Conservation (phyloP, 2,113 vertebrate genomes). For the Sprattus sprattus region DNA sequence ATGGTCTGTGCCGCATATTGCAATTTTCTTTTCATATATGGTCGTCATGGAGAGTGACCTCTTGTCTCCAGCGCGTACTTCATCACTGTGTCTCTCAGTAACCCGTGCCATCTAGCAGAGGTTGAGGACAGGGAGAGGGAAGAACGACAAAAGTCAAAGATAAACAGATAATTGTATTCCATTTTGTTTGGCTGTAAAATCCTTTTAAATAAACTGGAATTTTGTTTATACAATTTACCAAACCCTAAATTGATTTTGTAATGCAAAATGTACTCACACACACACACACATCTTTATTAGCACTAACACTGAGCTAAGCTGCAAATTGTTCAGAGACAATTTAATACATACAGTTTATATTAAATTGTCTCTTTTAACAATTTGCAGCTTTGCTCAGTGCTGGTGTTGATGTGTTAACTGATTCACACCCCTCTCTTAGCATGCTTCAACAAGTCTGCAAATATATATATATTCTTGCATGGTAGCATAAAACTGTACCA, state of each 20-base stretch:
- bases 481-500: neutral
- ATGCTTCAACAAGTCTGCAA: neutral
- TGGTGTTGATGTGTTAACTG: neutral
- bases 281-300: too few species aligned
- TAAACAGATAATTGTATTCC: neutral
- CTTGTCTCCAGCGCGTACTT: neutral
- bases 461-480: neutral
- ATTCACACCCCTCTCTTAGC: neutral
- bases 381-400: neutral
- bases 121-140: neutral
- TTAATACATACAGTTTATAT: too few species aligned
- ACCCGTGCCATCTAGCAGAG: constrained; percentile 14
- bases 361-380: neutral
- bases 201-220: neutral
- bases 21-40: constrained; percentile 53
- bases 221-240: neutral
- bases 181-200: neutral
- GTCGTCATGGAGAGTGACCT: constrained; percentile 26
- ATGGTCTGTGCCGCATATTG: constrained; percentile 54
- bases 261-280: too few species aligned
- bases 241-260: too few species aligned
- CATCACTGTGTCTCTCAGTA: constrained; percentile 17
- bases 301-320: too few species aligned
- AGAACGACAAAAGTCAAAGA: neutral
- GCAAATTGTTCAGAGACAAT: too few species aligned